These are phyloP conservation scores for Mythimna vitellina DNA, from an alignment of 2,888 invertebrate species.

Conservation along the genomic window DNA sequence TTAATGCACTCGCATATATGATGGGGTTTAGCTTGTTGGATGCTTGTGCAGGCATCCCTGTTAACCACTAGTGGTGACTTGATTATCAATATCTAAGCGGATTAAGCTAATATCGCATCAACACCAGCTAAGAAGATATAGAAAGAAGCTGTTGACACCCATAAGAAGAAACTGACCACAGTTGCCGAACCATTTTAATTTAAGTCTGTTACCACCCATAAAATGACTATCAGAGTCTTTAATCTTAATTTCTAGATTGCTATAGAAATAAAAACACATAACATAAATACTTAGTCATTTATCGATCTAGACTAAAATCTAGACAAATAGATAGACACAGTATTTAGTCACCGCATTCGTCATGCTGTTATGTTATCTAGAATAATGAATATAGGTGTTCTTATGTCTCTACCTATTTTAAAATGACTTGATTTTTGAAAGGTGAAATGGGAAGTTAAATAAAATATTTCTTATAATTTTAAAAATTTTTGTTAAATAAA, in stretches of 20 bases:
- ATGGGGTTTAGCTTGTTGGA: too few relatives aligned
- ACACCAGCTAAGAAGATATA: neutral
- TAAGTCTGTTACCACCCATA: neutral
- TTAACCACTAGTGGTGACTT: too few relatives aligned
- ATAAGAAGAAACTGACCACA: too few relatives aligned
- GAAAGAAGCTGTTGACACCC: neutral
- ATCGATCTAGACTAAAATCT: constrained; percentile 14
- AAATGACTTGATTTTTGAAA: neutral
- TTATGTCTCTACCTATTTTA: neutral
- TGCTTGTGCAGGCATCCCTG: too few relatives aligned
- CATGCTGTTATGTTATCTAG: neutral
- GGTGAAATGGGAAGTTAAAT: neutral
- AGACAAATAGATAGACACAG: constrained; percentile 22
- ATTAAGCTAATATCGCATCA: too few relatives aligned
- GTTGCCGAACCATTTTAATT: neutral
- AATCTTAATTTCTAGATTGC: constrained; percentile 39
- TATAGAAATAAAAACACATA: constrained; percentile 36
- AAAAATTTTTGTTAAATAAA: neutral
- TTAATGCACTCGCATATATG: too few relatives aligned
- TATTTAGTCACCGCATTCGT: constrained; percentile 18
- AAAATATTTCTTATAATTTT: neutral
- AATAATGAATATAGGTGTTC: neutral
- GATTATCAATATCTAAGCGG: too few relatives aligned
- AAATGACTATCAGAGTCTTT: neutral
- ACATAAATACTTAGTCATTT: constrained; percentile 9